phyloP scores from a whole-genome alignment of 2,888 invertebrate species.

The Saturnia japonica region DNA sequence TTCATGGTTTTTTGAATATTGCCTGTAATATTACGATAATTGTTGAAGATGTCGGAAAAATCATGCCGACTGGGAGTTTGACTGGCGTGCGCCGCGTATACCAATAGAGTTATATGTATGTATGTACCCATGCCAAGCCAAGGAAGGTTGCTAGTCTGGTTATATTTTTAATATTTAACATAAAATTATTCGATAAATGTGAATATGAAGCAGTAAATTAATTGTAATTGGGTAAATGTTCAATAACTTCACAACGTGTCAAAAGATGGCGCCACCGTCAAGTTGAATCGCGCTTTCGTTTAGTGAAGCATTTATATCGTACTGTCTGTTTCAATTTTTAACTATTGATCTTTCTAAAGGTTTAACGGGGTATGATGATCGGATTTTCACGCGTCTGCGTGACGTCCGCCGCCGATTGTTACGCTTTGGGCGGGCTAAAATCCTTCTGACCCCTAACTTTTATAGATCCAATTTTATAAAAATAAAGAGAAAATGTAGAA shows the following conservation, averaged over 20 bases:
- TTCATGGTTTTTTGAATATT: too few species aligned
- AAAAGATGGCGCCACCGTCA: conserved; percentile 55
- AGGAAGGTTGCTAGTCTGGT: too few species aligned
- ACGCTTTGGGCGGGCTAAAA: conserved; percentile 73
- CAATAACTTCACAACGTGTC: conserved; percentile 13
- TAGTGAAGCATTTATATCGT: conserved; percentile 27
- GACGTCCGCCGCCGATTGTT: conserved; percentile 75
- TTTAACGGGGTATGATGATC: conserved; percentile 79
- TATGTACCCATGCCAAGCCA: too few species aligned
- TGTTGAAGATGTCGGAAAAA: too few species aligned
- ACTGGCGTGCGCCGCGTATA: too few species aligned
- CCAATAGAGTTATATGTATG: too few species aligned
- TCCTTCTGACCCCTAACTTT: conserved; percentile 65
- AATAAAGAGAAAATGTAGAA: neutral
- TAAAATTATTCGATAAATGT: too few species aligned
- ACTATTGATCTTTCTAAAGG: conserved; percentile 73
- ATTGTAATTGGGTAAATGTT: neutral
- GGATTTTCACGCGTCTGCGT: conserved; percentile 68
- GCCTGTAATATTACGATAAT: too few species aligned
- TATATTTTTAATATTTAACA: too few species aligned
- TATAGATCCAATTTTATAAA: conserved; percentile 49
- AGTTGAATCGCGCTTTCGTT: conserved; percentile 52
- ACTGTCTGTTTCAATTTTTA: fast-evolving
- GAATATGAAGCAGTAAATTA: neutral
- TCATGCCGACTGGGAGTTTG: too few species aligned